phyloP scores from a whole-genome alignment of 2,113 vertebrate species.

The Ia io region DNA sequence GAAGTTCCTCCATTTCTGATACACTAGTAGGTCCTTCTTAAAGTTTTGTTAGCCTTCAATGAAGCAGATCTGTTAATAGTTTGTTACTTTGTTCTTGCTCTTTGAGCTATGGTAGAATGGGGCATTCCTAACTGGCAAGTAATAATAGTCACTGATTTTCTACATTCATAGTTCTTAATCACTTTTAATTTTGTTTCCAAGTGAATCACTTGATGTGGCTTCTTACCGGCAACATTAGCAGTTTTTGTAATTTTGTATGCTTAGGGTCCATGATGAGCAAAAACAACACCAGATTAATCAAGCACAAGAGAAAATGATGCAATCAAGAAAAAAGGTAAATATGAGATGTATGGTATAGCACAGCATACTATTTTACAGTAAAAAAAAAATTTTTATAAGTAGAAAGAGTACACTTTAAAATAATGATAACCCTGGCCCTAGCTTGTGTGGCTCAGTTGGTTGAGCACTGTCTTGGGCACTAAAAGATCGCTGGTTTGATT shows the following conservation, averaged over 20 bases:
- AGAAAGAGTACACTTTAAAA: neutral
- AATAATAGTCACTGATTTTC: too few relatives aligned
- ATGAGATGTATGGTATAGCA: neutral
- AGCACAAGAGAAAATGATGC: neutral
- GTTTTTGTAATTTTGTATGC: neutral
- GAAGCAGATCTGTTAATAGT: neutral
- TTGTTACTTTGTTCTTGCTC: neutral
- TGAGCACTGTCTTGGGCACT: too few relatives aligned
- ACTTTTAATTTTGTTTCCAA: too few relatives aligned
- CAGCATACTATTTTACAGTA: neutral
- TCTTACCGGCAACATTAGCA: too few relatives aligned
- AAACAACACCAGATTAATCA: neutral
- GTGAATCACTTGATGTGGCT: too few relatives aligned
- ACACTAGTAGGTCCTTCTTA: too few relatives aligned
- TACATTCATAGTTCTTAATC: too few relatives aligned
- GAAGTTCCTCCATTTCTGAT: neutral
- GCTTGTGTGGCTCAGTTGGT: too few relatives aligned
- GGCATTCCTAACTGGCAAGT: too few relatives aligned
- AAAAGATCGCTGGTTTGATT: too few relatives aligned
- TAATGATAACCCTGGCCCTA: too few relatives aligned
- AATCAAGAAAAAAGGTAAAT: neutral
- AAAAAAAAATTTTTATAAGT: neutral
- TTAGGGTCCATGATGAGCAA: neutral
- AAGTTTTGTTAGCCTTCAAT: too few relatives aligned
- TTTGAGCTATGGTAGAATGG: neutral